Evolutionary conservation across 2,113 vertebrate species (phyloP), one percentile per base, ranked within the genome.

Genomic region (Poeciliopsis prolifica): DNA sequence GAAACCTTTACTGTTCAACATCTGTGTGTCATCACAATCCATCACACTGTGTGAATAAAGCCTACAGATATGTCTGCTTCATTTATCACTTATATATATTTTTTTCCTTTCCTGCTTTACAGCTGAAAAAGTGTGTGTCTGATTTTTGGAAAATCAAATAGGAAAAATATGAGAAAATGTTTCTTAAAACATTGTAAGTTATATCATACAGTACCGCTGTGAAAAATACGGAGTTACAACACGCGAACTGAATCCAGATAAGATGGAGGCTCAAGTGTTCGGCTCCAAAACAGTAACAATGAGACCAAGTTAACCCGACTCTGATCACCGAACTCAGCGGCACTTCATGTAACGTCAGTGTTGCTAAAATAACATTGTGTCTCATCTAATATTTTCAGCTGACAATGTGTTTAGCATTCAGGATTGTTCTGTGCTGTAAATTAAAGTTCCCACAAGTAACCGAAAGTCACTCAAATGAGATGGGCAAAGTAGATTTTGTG

Each of bases 141-240:
- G 35, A 9, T 60, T 88, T 29, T 81, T 69, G 4, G 65, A 77
- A 70, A 85, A 61, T 35, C 22, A 30, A 29, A 73, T 4, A 67
- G 26, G 5, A 12, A 48, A 28, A 73, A 54, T 26, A 66, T 54
- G 30, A 65, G 19, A 67, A 65, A 66, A 63, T 26, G 5, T 28
- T 69, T 51, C 19, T 37, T 69, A 70, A 40, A 79, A 74, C n/a
- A 73, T 84, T 68, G 89, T 92, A 90, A 88, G 87, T 88, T 87
- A 89, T 76, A 62, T 65, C 65, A 44, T 73, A 81, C 86, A 89
- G 78, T 84, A 78, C 72, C 76, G 69, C 70, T 84, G 73, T 61
- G 82, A 75, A 75, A 83, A 78, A 77, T 62, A 78, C 73, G 73
- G 88, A 79, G 84, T 72, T 88, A 89, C 82, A 88, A 72, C 82